phyloP scores from a whole-genome alignment of 2,113 vertebrate genomes.

The Microtus montanus region DNA sequence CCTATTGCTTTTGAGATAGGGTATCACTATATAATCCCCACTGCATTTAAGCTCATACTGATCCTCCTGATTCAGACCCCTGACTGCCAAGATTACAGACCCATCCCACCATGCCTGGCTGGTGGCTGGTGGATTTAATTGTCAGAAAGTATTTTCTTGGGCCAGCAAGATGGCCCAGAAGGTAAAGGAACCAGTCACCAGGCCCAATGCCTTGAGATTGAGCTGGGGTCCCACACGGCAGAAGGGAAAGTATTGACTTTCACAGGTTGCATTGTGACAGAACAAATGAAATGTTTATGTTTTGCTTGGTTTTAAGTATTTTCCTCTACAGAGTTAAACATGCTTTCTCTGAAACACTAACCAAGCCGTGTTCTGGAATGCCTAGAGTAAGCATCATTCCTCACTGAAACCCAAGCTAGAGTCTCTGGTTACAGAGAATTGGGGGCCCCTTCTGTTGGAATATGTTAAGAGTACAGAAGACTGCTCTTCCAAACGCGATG shows the following conservation, averaged over 20 bases:
- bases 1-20: background rate
- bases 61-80: background rate
- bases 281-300: background rate
- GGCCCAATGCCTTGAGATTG: too few species aligned
- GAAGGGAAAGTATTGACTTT: background rate
- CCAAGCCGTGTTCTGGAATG: constrained; percentile 8
- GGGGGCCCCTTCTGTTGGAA: background rate
- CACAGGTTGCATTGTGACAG: background rate
- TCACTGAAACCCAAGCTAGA: constrained; percentile 3
- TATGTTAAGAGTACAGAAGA: background rate
- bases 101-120: background rate
- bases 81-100: background rate
- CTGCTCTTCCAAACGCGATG: background rate
- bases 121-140: background rate
- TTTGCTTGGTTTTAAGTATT: background rate
- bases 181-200: background rate
- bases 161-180: background rate
- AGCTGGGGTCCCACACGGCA: too few species aligned
- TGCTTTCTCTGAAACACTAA: background rate
- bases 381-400: constrained; percentile 10
- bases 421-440: constrained; percentile 16
- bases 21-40: background rate
- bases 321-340: constrained; percentile 5
- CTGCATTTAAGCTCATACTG: background rate
- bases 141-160: constrained; percentile 10